These are phyloP conservation scores for Drosophila kikkawai DNA, from an alignment of 1,140 invertebrate genomes.

Conservation along the genomic window DNA sequence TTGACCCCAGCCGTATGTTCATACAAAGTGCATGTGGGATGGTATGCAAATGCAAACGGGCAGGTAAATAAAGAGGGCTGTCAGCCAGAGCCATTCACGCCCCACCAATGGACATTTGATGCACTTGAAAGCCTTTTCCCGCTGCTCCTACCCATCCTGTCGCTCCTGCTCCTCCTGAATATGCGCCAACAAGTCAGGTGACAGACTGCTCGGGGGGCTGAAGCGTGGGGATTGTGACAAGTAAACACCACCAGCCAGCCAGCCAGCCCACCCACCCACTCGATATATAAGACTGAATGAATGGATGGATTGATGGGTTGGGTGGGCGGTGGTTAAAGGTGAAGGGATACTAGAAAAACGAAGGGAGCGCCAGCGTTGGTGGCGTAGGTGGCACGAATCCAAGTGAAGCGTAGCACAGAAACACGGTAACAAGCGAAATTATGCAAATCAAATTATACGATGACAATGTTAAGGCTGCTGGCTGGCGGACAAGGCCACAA, in stretches of 20 bases:
- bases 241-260: slow-evolving; percentile 41
- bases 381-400: slow-evolving; percentile 23
- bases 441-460: slow-evolving; percentile 84
- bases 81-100: slow-evolving; percentile 45
- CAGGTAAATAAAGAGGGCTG: slow-evolving; percentile 35
- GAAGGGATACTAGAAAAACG: slow-evolving; percentile 51
- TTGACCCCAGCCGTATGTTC: slow-evolving; percentile 15
- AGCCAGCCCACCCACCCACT: slow-evolving; percentile 14
- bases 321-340: slow-evolving; percentile 6
- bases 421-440: slow-evolving; percentile 73
- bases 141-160: slow-evolving; percentile 4
- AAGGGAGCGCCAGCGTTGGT: not conserved
- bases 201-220: slow-evolving; percentile 19
- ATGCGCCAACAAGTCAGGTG: slow-evolving; percentile 68
- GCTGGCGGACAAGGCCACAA: slow-evolving; percentile 61
- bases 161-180: slow-evolving; percentile 26
- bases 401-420: slow-evolving; percentile 43
- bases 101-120: slow-evolving; percentile 75
- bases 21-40: slow-evolving; percentile 22
- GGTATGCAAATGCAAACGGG: slow-evolving; percentile 48
- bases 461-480: slow-evolving; percentile 74
- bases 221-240: slow-evolving; percentile 38
- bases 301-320: slow-evolving; percentile 1
- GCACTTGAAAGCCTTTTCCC: slow-evolving; percentile 73
- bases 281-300: not conserved